A percentile compares a stretch with the other conserved stretches of the same genome.
phyloP scores from a whole-genome alignment of 2,797 vertebrate genomes.

The Podarcis lilfordi region DNA sequence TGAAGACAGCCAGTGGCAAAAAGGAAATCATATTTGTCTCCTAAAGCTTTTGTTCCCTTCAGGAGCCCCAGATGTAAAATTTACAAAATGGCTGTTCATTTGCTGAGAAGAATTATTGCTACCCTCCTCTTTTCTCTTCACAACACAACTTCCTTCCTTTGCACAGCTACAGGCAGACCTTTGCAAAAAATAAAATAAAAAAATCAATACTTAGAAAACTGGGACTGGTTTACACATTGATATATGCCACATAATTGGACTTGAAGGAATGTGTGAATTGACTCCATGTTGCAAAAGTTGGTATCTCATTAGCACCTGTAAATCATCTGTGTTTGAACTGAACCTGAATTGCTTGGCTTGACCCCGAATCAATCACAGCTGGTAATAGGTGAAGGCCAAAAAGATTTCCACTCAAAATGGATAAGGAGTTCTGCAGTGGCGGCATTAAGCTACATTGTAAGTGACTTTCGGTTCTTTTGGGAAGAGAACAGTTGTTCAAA shows the following conservation, averaged over 20 bases:
- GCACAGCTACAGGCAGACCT: neutral
- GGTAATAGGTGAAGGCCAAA: neutral
- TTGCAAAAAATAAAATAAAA: neutral
- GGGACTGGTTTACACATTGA: neutral
- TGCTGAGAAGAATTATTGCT: neutral
- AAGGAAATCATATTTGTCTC: neutral
- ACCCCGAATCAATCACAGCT: neutral
- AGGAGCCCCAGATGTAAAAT: neutral
- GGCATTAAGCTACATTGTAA: neutral
- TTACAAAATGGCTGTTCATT: neutral
- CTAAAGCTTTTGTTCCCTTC: neutral
- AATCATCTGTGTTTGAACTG: neutral
- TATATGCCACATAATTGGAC: neutral
- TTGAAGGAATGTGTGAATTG: neutral
- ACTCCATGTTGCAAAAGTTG: neutral
- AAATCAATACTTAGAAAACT: neutral
- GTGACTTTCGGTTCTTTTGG: neutral
- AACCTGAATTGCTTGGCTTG: neutral
- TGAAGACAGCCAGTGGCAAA: neutral
- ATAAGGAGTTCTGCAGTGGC: neutral
- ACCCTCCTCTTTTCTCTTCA: neutral
- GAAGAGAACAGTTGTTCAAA: no score
- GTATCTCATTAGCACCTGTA: neutral
- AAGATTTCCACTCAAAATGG: neutral
- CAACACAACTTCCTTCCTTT: neutral